Conservation (phyloP, 2,113 vertebrate species). For the Phasianus colchicus region DNA sequence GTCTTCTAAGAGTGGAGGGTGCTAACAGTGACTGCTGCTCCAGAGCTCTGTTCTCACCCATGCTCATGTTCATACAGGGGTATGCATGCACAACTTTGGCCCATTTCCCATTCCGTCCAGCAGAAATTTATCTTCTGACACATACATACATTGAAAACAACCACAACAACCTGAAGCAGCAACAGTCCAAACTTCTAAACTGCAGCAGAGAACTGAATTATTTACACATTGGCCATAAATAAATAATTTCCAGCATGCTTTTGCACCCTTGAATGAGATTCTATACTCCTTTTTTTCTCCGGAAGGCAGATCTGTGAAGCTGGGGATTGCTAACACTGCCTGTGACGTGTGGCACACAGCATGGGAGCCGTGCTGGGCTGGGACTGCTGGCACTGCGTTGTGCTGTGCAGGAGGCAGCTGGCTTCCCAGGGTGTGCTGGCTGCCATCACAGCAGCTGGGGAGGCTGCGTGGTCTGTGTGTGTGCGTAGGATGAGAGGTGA, state of each 20-base stretch:
- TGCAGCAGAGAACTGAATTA: neutral
- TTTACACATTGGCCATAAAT: neutral
- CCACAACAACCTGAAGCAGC: neutral
- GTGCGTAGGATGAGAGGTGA: neutral
- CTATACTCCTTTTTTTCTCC: neutral
- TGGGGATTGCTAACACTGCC: neutral
- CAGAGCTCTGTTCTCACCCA: rapidly evolving
- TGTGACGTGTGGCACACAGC: too few relatives aligned
- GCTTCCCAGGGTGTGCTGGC: neutral
- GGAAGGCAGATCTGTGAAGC: too few relatives aligned
- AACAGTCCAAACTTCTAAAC: neutral
- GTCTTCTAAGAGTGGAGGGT: neutral
- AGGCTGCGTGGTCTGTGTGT: neutral
- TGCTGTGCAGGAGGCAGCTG: neutral
- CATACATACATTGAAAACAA: neutral
- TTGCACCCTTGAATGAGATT: neutral
- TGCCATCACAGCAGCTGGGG: neutral
- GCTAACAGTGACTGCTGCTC: neutral
- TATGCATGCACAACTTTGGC: neutral
- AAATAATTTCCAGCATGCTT: neutral
- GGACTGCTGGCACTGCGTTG: neutral
- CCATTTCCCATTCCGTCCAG: too few relatives aligned
- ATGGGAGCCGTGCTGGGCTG: neutral
- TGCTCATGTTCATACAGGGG: neutral
- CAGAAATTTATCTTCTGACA: neutral